Evolutionary conservation across 2,797 vertebrate species (phyloP).

Genomic region (Acipenser transmontanus): DNA sequence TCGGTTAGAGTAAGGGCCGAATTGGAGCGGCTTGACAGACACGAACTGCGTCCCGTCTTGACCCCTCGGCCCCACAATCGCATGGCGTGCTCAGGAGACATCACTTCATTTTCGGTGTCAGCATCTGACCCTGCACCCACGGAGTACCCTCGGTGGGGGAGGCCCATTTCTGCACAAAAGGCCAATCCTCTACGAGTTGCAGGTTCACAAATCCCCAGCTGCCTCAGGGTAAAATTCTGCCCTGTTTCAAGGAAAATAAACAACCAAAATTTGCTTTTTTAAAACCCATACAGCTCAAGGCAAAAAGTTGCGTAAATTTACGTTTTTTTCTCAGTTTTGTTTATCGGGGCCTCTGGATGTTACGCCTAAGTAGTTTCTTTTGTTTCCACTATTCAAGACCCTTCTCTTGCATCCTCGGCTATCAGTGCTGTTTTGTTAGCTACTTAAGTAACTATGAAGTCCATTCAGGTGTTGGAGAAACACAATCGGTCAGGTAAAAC

Average conservation of each 20-base stretch:
- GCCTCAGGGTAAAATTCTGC: slow-evolving; percentile 95
- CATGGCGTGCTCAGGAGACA: slow-evolving; percentile 90
- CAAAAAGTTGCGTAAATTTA: slow-evolving; percentile 26
- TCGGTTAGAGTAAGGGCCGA: slow-evolving; percentile 95
- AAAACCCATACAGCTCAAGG: slow-evolving; percentile 23
- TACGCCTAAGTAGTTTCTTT: slow-evolving; percentile 30
- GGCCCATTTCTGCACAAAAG: slow-evolving; percentile 91
- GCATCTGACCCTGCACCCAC: slow-evolving; percentile 77
- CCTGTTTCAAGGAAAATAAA: slow-evolving; percentile 71
- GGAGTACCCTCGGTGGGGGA: slow-evolving; percentile 87
- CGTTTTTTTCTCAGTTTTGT: slow-evolving; percentile 20
- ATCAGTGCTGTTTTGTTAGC: slow-evolving; percentile 30
- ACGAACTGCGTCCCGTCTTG: slow-evolving; percentile 85
- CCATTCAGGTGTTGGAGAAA: slow-evolving; percentile 29
- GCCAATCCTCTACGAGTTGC: slow-evolving; percentile 84
- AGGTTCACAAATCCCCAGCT: slow-evolving; percentile 92
- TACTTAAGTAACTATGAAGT: slow-evolving; percentile 28
- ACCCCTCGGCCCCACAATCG: slow-evolving; percentile 87
- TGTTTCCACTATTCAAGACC: slow-evolving; percentile 18
- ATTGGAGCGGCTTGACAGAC: slow-evolving; percentile 93
- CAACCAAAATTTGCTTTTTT: neutral
- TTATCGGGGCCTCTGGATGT: slow-evolving; percentile 13
- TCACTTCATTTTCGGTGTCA: slow-evolving; percentile 82
- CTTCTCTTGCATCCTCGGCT: slow-evolving; percentile 11
- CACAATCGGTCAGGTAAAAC: slow-evolving; percentile 27